phyloP scores from a whole-genome alignment of 30 jellyfish, hydroid and myxozoan genomes.

The Nemopilema nomurai region DNA sequence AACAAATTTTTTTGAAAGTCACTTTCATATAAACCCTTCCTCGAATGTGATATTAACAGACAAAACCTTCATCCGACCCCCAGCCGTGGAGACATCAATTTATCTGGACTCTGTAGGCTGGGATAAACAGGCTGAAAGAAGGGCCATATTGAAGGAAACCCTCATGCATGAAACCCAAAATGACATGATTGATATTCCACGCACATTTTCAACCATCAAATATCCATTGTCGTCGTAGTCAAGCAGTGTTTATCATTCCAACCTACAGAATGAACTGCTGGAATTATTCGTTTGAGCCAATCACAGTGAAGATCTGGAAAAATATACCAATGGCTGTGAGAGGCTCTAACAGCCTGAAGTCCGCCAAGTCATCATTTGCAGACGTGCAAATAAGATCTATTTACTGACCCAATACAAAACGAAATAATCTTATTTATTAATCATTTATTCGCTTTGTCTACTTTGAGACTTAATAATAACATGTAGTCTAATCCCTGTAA shows the following conservation, averaged over 20 bases:
- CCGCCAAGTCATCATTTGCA: conserved; percentile 17
- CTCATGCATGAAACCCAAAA: conserved; percentile 27
- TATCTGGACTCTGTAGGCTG: no score
- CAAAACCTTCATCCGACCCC: no score
- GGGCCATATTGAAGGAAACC: conserved; percentile 25
- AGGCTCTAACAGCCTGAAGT: conserved; percentile 1
- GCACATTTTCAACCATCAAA: conserved; percentile 40
- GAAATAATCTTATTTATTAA: background rate
- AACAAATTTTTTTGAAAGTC: no score
- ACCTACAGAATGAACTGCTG: conserved; percentile 30
- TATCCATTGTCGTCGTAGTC: conserved; percentile 32
- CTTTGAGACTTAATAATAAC: conserved; percentile 9
- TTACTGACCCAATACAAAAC: conserved; percentile 13
- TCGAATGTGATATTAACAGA: no score
- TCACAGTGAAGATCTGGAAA: conserved; percentile 41
- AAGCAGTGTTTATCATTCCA: conserved; percentile 31
- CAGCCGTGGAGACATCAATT: no score
- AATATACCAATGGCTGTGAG: conserved; percentile 33
- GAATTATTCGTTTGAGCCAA: background rate
- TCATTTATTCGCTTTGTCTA: background rate
- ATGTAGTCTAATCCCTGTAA: conserved; percentile 15
- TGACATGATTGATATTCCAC: conserved; percentile 30
- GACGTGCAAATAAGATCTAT: conserved; percentile 3
- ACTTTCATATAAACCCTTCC: no score
- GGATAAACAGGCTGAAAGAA: conserved; percentile 2